Evolutionary conservation across 2,113 vertebrate species (phyloP).

Genomic region (Cyanocitta stelleri): DNA sequence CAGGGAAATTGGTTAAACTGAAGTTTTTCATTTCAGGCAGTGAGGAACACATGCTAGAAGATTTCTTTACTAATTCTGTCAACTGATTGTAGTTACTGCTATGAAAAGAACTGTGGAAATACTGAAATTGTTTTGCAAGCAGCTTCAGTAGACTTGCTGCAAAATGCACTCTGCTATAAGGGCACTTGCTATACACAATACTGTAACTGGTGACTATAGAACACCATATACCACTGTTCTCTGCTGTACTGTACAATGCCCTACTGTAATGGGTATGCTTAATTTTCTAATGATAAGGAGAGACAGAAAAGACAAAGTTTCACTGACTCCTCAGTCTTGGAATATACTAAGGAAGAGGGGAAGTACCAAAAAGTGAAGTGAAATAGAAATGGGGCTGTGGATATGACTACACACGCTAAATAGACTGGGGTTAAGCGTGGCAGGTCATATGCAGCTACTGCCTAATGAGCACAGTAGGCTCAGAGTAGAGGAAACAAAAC

Average conservation of each 20-base stretch:
- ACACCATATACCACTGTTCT: background rate
- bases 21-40: background rate
- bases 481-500: background rate
- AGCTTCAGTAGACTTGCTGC: background rate
- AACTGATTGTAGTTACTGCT: background rate
- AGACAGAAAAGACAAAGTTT: background rate
- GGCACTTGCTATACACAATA: background rate
- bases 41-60: background rate
- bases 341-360: background rate
- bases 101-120: background rate
- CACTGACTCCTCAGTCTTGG: background rate
- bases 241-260: background rate
- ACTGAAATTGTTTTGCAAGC: background rate
- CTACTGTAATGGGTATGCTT: background rate
- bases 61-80: background rate
- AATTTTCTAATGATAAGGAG: background rate
- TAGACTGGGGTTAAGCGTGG: background rate
- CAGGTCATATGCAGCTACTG: background rate
- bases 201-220: background rate
- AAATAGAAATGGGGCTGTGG: background rate
- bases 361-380: background rate
- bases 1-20: background rate
- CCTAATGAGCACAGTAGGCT: background rate
- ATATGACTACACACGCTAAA: fast-evolving
- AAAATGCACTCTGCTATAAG: background rate